Evolutionary conservation across 2,888 invertebrate species (phyloP).

Genomic region (Campopleginae sp.): DNA sequence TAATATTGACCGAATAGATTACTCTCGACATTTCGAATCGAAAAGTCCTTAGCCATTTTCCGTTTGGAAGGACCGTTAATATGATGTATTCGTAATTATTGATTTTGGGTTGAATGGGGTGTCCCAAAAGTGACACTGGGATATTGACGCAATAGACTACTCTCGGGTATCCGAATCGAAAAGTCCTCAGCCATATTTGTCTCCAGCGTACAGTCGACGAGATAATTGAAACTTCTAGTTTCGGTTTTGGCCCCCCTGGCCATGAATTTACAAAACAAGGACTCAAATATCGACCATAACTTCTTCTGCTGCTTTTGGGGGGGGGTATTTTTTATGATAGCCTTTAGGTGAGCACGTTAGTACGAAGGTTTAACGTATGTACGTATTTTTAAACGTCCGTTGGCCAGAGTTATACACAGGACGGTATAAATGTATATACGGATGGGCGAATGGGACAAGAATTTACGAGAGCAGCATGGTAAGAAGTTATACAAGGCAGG

Average conservation of each 20-base stretch:
- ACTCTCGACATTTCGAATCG: background rate
- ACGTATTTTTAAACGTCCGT: conserved; percentile 46
- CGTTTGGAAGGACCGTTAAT: background rate
- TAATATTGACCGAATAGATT: background rate
- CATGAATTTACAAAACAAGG: background rate
- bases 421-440: conserved; percentile 15
- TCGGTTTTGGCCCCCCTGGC: background rate
- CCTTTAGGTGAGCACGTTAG: background rate
- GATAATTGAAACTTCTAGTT: background rate
- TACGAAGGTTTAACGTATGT: conserved; percentile 13
- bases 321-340: background rate
- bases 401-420: conserved; percentile 33
- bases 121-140: background rate
- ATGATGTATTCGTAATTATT: background rate
- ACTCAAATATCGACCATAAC: background rate
- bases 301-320: background rate
- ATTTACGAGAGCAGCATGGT: conserved; percentile 57
- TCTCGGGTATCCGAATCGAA: background rate
- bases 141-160: background rate
- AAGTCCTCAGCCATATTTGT: background rate
- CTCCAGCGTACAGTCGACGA: background rate
- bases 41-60: background rate
- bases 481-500: conserved; percentile 22
- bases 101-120: background rate
- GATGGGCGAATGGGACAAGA: conserved; percentile 45